Conservation (phyloP, 2,113 vertebrate species). For the Ellobius talpinus region DNA sequence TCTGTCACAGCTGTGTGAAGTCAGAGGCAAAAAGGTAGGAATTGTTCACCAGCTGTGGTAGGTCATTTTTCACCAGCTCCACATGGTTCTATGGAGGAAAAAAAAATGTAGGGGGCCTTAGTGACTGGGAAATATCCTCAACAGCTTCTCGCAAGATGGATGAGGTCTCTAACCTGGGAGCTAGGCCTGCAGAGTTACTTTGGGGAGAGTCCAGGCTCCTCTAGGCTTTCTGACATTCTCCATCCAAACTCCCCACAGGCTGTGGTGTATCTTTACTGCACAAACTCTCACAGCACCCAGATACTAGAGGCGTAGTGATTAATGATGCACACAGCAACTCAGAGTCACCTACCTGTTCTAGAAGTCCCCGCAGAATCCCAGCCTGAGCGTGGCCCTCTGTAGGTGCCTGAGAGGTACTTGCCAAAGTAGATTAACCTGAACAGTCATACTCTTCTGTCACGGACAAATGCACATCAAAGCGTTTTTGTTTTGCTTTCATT, state of each 20-base stretch:
- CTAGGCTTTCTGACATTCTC: neutral
- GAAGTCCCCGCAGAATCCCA: neutral
- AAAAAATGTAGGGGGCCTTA: neutral
- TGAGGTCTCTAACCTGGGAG: constrained; percentile 41
- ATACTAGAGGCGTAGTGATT: neutral
- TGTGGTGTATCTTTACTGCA: neutral
- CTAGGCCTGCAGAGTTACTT: constrained; percentile 11
- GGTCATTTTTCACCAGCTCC: constrained; percentile 78
- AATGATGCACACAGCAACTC: neutral
- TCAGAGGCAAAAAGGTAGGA: constrained; percentile 31
- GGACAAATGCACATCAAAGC: neutral
- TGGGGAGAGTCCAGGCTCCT: constrained; percentile 55
- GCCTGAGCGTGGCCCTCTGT: neutral
- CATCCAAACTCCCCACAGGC: constrained; percentile 62
- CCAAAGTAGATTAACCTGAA: neutral
- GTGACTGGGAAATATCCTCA: constrained; percentile 31
- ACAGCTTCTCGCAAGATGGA: constrained; percentile 59
- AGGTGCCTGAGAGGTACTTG: neutral
- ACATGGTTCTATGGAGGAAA: constrained; percentile 55
- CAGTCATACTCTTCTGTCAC: neutral
- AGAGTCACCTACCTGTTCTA: neutral
- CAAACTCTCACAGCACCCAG: neutral
- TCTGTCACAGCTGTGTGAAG: constrained; percentile 70
- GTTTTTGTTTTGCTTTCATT: neutral
- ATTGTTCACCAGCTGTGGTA: constrained; percentile 33